Evolutionary conservation across 2,888 invertebrate species (phyloP).

Genomic region (Caenorhabditis sp.): DNA sequence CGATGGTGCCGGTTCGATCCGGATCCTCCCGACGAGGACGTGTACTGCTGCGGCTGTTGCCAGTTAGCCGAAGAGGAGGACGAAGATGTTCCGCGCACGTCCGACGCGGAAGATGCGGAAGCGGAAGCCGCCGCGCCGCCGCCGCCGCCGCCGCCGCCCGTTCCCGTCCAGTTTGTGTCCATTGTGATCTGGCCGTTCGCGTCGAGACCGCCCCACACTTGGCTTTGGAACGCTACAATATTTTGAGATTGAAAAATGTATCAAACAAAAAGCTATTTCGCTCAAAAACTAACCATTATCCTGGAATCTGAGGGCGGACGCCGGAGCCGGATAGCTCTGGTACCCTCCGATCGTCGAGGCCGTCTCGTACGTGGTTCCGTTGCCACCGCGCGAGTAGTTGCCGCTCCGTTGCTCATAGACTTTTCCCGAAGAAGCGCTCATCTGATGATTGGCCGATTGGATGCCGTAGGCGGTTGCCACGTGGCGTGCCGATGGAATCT

Average conservation of each 20-base stretch:
- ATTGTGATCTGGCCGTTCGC: slow-evolving; percentile 5
- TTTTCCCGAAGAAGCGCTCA: no score
- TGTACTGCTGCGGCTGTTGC: not conserved
- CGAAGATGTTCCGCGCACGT: not conserved
- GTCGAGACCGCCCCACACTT: slow-evolving; percentile 32
- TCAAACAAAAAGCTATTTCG: no score
- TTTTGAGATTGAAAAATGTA: not conserved
- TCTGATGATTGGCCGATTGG: no score
- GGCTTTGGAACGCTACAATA: slow-evolving; percentile 7
- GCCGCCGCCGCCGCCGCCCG: not conserved
- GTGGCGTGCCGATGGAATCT: slow-evolving; percentile 15
- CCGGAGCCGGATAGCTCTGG: not conserved
- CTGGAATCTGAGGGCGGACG: no score
- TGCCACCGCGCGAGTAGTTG: not conserved
- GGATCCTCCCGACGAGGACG: no score
- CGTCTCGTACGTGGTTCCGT: not conserved
- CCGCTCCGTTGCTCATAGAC: not conserved
- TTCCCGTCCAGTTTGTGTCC: slow-evolving; percentile 31
- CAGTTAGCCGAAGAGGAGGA: slow-evolving; percentile 11
- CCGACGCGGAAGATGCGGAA: not conserved
- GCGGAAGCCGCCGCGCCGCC: not conserved
- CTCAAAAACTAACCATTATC: no score
- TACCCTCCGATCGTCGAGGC: not conserved
- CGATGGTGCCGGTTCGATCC: not conserved
- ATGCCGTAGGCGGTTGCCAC: slow-evolving; percentile 6